Conservation (phyloP, 2,113 vertebrate species). For the Delphinapterus leucas region DNA sequence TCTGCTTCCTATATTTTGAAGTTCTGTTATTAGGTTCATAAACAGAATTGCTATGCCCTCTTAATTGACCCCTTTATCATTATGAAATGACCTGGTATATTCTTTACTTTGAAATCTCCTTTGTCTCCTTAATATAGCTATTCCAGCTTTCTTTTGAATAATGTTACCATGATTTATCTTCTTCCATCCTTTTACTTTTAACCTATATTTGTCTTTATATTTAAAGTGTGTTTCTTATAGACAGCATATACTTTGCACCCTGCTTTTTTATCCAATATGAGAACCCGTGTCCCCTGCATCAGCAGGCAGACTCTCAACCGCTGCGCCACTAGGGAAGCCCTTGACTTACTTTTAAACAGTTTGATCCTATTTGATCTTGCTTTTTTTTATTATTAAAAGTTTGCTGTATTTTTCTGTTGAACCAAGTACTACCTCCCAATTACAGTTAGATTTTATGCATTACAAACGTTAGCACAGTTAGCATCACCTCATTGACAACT, state of each 20-base stretch:
- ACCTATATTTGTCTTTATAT: not conserved
- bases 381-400: slow-evolving; percentile 50
- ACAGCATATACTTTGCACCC: not conserved
- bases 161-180: not conserved
- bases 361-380: not conserved
- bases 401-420: slow-evolving; percentile 64
- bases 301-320: too few relatives aligned
- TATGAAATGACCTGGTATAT: not conserved
- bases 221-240: not conserved
- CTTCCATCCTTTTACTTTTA: not conserved
- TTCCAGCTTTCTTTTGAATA: not conserved
- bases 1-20: slow-evolving; percentile 5
- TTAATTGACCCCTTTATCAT: not conserved
- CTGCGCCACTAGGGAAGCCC: too few relatives aligned
- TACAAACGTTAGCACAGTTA: slow-evolving; percentile 15
- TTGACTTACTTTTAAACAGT: not conserved
- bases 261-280: not conserved
- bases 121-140: not conserved
- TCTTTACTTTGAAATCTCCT: not conserved
- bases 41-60: not conserved
- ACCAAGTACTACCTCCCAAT: slow-evolving; percentile 1
- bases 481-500: slow-evolving; percentile 51
- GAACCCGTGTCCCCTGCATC: not conserved
- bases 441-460: slow-evolving; percentile 18
- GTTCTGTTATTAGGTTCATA: not conserved